These are phyloP conservation scores for Chaetoderma sp. DNA, from an alignment of 2,888 invertebrate genomes.

Conservation along the genomic window DNA sequence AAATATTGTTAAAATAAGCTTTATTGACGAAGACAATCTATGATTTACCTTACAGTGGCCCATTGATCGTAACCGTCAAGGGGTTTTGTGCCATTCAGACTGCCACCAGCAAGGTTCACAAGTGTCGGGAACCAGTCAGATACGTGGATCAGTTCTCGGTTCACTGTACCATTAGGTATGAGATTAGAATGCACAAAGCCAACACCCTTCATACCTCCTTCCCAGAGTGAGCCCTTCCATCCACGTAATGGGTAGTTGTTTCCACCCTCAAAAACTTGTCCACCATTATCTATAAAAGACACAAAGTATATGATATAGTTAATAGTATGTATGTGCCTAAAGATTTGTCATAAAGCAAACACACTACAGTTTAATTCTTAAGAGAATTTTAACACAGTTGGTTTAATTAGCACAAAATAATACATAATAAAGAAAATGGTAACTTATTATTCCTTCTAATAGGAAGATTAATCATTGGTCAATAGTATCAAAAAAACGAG, in stretches of 20 bases:
- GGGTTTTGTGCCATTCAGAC: constrained; percentile 50
- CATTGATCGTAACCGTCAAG: constrained; percentile 65
- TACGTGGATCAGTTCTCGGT: constrained; percentile 58
- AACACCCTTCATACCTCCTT: constrained; percentile 56
- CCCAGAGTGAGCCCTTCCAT: constrained; percentile 50
- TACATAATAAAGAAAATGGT: no score
- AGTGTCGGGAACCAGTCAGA: constrained; percentile 67
- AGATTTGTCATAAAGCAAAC: no score
- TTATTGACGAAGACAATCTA: no score
- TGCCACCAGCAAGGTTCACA: constrained; percentile 53
- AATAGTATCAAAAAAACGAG: no score
- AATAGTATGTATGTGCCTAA: no score
- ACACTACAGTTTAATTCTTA: no score
- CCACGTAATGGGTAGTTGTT: constrained; percentile 55
- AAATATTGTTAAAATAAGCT: no score
- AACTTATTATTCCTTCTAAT: no score
- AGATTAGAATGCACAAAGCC: constrained; percentile 59
- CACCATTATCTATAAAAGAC: constrained; percentile 71
- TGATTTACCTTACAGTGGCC: constrained; percentile 59
- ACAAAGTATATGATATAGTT: no score
- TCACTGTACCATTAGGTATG: constrained; percentile 36
- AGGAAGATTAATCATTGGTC: no score
- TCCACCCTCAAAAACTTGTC: constrained; percentile 45
- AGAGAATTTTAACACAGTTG: no score
- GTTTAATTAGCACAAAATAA: no score